Base-by-base conservation (phyloP, 2,888 invertebrate species). In the Pachycephus smyrnensis region DNA sequence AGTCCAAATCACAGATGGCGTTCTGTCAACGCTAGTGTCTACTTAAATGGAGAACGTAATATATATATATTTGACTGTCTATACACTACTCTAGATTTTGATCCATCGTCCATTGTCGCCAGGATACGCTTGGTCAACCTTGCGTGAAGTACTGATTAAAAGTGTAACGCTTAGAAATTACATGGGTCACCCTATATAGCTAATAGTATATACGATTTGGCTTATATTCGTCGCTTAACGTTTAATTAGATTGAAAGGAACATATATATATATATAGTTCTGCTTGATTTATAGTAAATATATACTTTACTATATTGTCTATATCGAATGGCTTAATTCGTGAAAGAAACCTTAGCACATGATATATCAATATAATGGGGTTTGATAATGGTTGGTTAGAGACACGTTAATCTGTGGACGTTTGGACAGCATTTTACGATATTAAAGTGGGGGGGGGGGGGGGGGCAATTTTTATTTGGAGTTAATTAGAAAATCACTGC, bases 61-160 rank as follows among this genome's bases (percentile, higher is more conserved):
- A 79, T 82, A 69, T 55, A 68, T 55, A 68, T 68, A 68, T 73
- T n/a, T 35, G 31, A n/a, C 68, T 23, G 76, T 76, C 37, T 68
- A 74, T 76, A 81, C 82, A 81, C 85, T 37, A 81, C 81, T 71
- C 31, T 12, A 12, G 71, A 33, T 31, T 71, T 71, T 23, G 84
- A 76, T 69, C 81, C 80, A 77, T 79, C 82, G 77, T 79, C 81
- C 77, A 84, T 85, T 86, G 86, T 85, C 74, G 75, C 68, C 76
- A 79, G 68, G 31, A 71, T 81, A 82, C 81, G 86, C 79, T 82
- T 86, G 86, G 82, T 55, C 82, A 81, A 77, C 76, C 83, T 85
- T 84, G 85, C 86, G 84, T 81, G 84, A 86, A 84, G 80, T 77
- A 75, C 80, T 82, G 85, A 86, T 86, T 86, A 86, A 86, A 86